Evolutionary conservation across 2,888 invertebrate species (phyloP), one percentile per base, ranked within the genome.

Genomic region (Drosophila phalerata): DNA sequence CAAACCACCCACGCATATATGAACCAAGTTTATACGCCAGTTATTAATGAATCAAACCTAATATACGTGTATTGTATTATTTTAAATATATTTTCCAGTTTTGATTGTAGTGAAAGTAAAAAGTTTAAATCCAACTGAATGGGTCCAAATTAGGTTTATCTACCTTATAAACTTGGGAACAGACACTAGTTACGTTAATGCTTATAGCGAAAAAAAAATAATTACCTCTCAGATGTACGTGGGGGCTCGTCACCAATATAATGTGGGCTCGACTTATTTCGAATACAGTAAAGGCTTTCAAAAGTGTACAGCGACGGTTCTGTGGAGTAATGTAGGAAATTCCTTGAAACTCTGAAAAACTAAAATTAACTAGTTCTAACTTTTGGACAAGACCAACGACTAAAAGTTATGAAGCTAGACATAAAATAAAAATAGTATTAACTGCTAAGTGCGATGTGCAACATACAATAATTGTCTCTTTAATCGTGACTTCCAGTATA

Each of bases 251-350:
- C 25, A 9, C n/a, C 5, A 11, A 9, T 11, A 40, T 42, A 55
- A 66, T 10, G 37, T 53, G 68, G 74, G 52, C 60, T 22, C 11
- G 51, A 11, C 40, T 32, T 8, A 37, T 53, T 19, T 30, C 47
- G 6, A 55, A 13, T 32, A 43, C 42, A 55, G 42, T 55, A 15
- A 55, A 19, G 3, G 6, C 42, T n/a, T n/a, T n/a, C n/a, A n/a
- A n/a, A n/a, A n/a, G n/a, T n/a, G n/a, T n/a, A n/a, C n/a, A n/a
- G n/a, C n/a, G n/a, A n/a, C n/a, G n/a, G n/a, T n/a, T n/a, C 13
- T 5, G 3, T 13, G 13, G 13, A 5, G 13, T 22, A 3, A 13
- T 34, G 5, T 34, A 13, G 13, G 5, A n/a, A n/a, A 37, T n/a
- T 37, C 1, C 11, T 32, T 0, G 11, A 37, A 6, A n/a, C n/a